A percentile compares a stretch with the other conserved stretches of the same genome.
phyloP scores from a whole-genome alignment of 2,888 invertebrate genomes.

The Poecilobothrus nobilitatus region DNA sequence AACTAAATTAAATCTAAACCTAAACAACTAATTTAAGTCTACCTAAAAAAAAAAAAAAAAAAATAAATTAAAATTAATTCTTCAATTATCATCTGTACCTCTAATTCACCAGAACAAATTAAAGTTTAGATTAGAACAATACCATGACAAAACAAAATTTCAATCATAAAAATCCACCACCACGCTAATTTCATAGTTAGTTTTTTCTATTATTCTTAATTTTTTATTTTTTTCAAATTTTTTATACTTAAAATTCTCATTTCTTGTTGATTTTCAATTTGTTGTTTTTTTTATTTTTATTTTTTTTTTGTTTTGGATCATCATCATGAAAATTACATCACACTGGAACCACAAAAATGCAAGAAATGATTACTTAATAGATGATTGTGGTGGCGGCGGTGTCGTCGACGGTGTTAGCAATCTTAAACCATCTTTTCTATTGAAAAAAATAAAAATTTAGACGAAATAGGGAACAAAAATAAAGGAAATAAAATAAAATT shows the following conservation, averaged over 20 bases:
- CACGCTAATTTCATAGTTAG: no score
- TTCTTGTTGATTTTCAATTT: background rate
- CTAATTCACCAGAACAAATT: background rate
- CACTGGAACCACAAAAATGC: constrained; percentile 3
- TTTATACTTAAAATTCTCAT: no score
- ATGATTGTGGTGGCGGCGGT: background rate
- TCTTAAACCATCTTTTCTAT: background rate
- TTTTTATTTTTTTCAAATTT: no score
- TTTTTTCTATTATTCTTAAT: no score
- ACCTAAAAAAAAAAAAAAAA: background rate
- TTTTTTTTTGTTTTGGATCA: background rate
- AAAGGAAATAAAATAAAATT: no score
- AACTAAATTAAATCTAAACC: background rate
- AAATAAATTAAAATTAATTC: constrained; percentile 5
- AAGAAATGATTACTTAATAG: constrained; percentile 2
- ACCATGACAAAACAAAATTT: background rate
- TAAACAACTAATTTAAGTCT: background rate
- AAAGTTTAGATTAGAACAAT: background rate
- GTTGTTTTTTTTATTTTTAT: background rate
- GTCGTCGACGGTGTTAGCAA: background rate
- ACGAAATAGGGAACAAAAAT: background rate
- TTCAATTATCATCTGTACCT: background rate
- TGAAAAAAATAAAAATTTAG: no score
- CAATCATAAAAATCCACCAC: no score
- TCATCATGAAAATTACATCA: background rate